These are phyloP conservation scores for Tachystola acroxantha DNA, from an alignment of 2,888 invertebrate genomes.

Conservation along the genomic window DNA sequence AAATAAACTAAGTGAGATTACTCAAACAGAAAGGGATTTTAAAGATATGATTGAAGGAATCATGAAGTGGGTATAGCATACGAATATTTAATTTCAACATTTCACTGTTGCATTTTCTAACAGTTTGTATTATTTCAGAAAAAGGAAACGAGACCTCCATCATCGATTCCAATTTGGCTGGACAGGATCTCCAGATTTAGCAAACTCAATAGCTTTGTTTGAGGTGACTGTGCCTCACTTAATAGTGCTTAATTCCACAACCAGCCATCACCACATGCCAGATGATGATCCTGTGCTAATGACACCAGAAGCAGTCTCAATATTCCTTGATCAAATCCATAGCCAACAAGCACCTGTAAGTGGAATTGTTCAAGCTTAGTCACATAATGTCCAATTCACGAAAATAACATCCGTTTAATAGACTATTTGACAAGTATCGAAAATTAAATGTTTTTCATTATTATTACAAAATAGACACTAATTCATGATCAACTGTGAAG, in stretches of 20 bases:
- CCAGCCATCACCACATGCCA: slow-evolving; percentile 94
- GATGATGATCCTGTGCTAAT: slow-evolving; percentile 89
- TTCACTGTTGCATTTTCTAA: too few species aligned
- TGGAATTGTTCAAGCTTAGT: slow-evolving; percentile 10
- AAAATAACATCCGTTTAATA: too few species aligned
- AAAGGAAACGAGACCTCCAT: slow-evolving; percentile 85
- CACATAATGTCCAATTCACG: too few species aligned
- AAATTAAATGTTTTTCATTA: too few species aligned
- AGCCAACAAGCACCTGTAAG: slow-evolving; percentile 88
- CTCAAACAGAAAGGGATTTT: slow-evolving; percentile 88
- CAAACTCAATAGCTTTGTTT: slow-evolving; percentile 95
- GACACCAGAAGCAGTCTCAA: slow-evolving; percentile 86
- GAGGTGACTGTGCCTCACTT: slow-evolving; percentile 90
- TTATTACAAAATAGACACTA: too few species aligned
- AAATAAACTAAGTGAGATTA: slow-evolving; percentile 89
- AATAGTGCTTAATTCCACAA: slow-evolving; percentile 93
- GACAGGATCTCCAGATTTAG: slow-evolving; percentile 93
- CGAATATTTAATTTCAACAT: too few species aligned
- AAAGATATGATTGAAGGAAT: slow-evolving; percentile 91
- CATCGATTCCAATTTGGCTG: slow-evolving; percentile 95
- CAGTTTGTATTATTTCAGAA: slow-evolving; percentile 32
- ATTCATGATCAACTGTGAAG: too few species aligned
- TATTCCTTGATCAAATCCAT: slow-evolving; percentile 87
- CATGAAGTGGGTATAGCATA: slow-evolving; percentile 70
- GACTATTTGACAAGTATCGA: too few species aligned